phyloP scores from a whole-genome alignment of 1,140 invertebrate species.

The Microplitis mediator region DNA sequence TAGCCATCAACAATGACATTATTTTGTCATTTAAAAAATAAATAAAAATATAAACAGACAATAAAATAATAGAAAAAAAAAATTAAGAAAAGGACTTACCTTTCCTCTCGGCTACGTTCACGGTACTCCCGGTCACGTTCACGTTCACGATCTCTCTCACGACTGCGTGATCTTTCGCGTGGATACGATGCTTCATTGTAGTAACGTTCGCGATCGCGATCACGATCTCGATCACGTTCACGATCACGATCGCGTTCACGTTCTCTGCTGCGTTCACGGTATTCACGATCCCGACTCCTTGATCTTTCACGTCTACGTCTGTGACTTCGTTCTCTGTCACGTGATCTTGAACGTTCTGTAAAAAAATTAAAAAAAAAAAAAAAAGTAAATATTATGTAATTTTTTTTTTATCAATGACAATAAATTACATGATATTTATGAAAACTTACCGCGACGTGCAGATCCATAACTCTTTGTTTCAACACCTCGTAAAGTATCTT shows the following conservation, averaged over 20 bases:
- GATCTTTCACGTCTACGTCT: conserved; percentile 77
- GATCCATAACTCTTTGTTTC: conserved; percentile 94
- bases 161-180: conserved; percentile 69
- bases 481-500: conserved; percentile 97
- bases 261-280: conserved; percentile 74
- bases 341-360: conserved; percentile 73
- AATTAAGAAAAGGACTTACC: conserved; percentile 60
- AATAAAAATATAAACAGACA: background rate
- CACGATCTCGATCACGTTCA: conserved; percentile 70
- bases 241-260: conserved; percentile 68
- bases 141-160: conserved; percentile 72
- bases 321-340: conserved; percentile 76
- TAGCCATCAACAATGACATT: background rate
- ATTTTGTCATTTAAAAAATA: conserved; percentile 20
- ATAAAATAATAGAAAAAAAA: background rate
- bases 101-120: conserved; percentile 75
- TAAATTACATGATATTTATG: background rate
- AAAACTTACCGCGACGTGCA: conserved; percentile 62
- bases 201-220: conserved; percentile 64
- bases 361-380: conserved; percentile 9
- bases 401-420: background rate
- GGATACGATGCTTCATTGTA: conserved; percentile 57
- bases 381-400: background rate
- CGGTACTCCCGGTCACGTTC: conserved; percentile 71
- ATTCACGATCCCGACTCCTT: conserved; percentile 78